Base-by-base conservation (phyloP, 2,113 vertebrate species). In the Melanotaenia duboulayi region DNA sequence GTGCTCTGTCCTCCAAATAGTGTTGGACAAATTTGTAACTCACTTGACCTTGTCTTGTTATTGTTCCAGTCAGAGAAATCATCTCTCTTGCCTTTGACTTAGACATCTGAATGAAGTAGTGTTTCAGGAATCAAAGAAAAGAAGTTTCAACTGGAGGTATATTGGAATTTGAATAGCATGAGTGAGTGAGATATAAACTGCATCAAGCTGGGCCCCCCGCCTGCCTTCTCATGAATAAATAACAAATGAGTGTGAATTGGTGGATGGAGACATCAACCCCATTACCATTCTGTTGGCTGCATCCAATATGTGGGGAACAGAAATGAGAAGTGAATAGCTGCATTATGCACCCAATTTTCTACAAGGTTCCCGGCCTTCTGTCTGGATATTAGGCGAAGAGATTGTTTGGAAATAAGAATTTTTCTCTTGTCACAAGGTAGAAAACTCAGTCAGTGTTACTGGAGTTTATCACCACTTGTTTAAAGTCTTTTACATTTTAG, bases 181-280 rank as follows among this genome's bases (percentile, higher is more conserved):
- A 81, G 71, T 60, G 77, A 83, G 39, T 87, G 76, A 79, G 28
- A 35, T 84, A 75, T 74, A 65, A 82, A 76, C 54, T 62, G 63
- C 65, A 87, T 87, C 86, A 89, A 64, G 81, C 73, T 0, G 23
- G 70, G 80, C 69, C 57, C 81, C 86, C 82, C 7, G 82, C 81
- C 82, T 75, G 80, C 76, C 81, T 87, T 89, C 78, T 86, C 86
- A 91, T 90, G 90, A 91, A 91, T 90, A 92, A 88, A 88, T 83
- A 88, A 89, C 87, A 87, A 87, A 90, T 71, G 75, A 87, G 80
- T 37, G 60, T 55, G 71, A 85, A 79, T 80, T 37, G 57, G 71
- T 57, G 80, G 61, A 89, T 81, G 78, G 82, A 83, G 87, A 89
- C 82, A 76, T 86, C 84, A 88, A 77, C 81, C 82, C 81, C 60